Base-by-base conservation (phyloP, 2,113 vertebrate species). In the Rhabdornis inornatus region DNA sequence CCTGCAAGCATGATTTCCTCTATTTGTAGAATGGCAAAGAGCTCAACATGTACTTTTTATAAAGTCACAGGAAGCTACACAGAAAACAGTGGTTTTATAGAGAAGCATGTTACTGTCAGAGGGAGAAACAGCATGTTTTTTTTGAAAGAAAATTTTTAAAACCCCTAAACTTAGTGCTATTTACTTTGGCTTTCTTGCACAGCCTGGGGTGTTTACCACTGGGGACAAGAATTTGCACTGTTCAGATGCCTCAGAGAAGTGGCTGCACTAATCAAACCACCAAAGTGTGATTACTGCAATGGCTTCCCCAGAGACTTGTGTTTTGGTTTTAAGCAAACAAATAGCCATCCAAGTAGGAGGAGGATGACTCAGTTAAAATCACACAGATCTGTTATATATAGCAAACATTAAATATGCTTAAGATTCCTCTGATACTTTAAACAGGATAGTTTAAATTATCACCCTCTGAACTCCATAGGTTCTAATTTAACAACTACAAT, bases 301-400 rank as follows among this genome's bases (percentile, higher is more conserved):
- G 53, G 30, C 86, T 94, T 86, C 78, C 70, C 75, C 84, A 71
- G 71, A 83, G 71, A 70, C 47, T 49, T 69, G 23, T 55, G 42
- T 57, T 92, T 93, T 86, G 68, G 17, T 64, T 88, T 85, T 45
- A 64, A 78, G 83, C 45, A 92, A 96, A 88, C 71, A 92, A 92
- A 83, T 33, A 90, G 47, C 75, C 68, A 55, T 66, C 37, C 35
- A 74, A 92, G 47, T 9, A 91, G 75, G 55, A 94, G 55, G 17
- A 81, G 5, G 63, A 77, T 89, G 72, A 93, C 79, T 92, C 94
- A 92, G 64, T 68, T 57, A 52, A 71, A 93, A 86, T 59, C 60
- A 77, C 52, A 89, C 35, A 60, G 31, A 53, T 49, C 59, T 86
- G 76, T 91, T 93, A 81, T 27, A 47, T n/a, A 45, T 31, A 77